Evolutionary conservation across 2,888 invertebrate species (phyloP), one percentile per base, ranked within the genome.

Genomic region (Temnothorax ravouxi): DNA sequence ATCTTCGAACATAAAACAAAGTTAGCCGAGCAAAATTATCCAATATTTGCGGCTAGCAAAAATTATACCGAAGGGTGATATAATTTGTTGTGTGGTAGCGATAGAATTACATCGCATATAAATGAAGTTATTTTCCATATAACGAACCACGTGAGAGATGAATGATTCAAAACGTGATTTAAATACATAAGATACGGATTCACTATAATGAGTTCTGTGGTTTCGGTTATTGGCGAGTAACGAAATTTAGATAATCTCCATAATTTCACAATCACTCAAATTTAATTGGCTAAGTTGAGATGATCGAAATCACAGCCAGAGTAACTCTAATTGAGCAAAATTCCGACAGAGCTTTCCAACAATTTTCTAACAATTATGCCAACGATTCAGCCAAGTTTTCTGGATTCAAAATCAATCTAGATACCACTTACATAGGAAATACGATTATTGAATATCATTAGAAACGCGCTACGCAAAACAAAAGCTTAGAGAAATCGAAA

Each of bases 91-190:
- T 67, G 41, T 66, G 59, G 18, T 38, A 59, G 38, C 59, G 13
- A 80, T 72, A 71, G 79, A 80, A 80, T 80, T 80, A 80, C 47
- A 72, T 47, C 25, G 79, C 56, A 72, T 80, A 72, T 47, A 80
- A 72, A 80, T 80, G 25, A 25, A 59, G 79, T 80, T 80, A 80
- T 72, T 72, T 80, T 72, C 38, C 13, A 25, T 72, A 44, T 80
- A 72, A 80, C 74, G 79, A 80, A 72, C 9, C 47, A 59, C 59
- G 38, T 72, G 72, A 79, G 79, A 79, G 38, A 79, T 34, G 72
- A 79, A n/a, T 56, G 44, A 71, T 72, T 72, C 79, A 8, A 72
- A 79, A 59, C 38, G 38, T 25, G 59, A 80, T 80, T 80, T 47
- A 80, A 72, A 80, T 59, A 64, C 44, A 34, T 59, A 72, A 80